These are phyloP conservation scores for Steatocranus sp. DNA, from an alignment of 2,797 vertebrate genomes.

Conservation along the genomic window DNA sequence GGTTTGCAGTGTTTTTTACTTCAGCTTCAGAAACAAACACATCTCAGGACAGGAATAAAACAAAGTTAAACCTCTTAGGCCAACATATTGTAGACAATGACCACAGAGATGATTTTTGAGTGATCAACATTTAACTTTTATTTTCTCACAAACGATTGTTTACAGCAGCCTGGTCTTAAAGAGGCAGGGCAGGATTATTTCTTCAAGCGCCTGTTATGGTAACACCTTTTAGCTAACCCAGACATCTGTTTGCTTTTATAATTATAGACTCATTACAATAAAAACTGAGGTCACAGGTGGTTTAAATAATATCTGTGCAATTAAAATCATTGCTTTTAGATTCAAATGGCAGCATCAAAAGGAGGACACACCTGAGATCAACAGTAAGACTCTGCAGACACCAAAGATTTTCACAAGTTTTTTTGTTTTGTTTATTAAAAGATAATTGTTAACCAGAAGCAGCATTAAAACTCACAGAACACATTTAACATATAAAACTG, in stretches of 20 bases:
- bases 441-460: background rate
- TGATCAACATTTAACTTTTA: background rate
- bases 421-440: background rate
- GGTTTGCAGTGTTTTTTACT: background rate
- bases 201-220: background rate
- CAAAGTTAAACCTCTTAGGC: background rate
- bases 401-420: background rate
- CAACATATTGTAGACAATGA: background rate
- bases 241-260: accelerated
- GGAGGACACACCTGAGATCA: slow-evolving; percentile 1
- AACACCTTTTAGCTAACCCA: background rate
- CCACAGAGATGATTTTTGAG: background rate
- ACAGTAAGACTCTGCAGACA: background rate
- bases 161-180: background rate
- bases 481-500: background rate
- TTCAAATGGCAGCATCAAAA: background rate
- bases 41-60: background rate
- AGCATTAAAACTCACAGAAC: background rate
- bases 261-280: accelerated
- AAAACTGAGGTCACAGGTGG: background rate
- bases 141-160: background rate
- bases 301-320: background rate
- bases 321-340: background rate
- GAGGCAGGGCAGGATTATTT: background rate
- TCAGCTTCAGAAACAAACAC: background rate